Conservation (phyloP, 2,888 invertebrate genomes). For the Lepidochrysops patricia region DNA sequence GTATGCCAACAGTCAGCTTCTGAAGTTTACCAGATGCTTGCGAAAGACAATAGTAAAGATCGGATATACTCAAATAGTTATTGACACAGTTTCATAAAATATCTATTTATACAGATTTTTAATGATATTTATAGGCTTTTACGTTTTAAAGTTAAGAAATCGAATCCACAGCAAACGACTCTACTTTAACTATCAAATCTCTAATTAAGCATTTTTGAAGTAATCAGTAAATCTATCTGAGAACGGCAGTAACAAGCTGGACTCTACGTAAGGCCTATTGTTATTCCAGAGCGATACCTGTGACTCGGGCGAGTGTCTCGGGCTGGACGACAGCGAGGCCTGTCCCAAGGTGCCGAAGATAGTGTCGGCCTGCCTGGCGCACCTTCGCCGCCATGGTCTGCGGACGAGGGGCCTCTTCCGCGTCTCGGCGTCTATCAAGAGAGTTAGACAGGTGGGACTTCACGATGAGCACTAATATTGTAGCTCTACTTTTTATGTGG, state of each 20-base stretch:
- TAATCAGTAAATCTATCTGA: too few relatives aligned
- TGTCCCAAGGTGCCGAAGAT: conserved; percentile 82
- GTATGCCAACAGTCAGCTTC: neutral
- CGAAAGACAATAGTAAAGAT: neutral
- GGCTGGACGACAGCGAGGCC: conserved; percentile 70
- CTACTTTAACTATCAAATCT: too few relatives aligned
- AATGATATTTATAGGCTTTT: too few relatives aligned
- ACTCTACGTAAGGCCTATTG: neutral
- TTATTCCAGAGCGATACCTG: conserved; percentile 82
- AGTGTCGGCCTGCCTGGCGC: conserved; percentile 85
- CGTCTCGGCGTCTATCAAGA: conserved; percentile 92
- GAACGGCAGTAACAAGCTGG: neutral
- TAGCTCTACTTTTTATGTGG: too few relatives aligned
- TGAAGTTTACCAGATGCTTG: neutral
- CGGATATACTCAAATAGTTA: neutral
- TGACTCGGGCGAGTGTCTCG: conserved; percentile 78
- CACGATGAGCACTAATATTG: too few relatives aligned
- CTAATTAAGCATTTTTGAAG: too few relatives aligned
- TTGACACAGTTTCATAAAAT: neutral
- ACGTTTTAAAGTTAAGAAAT: too few relatives aligned
- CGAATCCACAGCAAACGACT: too few relatives aligned
- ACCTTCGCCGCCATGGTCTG: conserved; percentile 86
- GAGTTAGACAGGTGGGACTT: conserved; percentile 86
- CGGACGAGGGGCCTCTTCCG: conserved; percentile 92
- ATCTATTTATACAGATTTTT: too few relatives aligned